Conservation (phyloP, 2,113 vertebrate genomes). For the Onychostoma macrolepis region DNA sequence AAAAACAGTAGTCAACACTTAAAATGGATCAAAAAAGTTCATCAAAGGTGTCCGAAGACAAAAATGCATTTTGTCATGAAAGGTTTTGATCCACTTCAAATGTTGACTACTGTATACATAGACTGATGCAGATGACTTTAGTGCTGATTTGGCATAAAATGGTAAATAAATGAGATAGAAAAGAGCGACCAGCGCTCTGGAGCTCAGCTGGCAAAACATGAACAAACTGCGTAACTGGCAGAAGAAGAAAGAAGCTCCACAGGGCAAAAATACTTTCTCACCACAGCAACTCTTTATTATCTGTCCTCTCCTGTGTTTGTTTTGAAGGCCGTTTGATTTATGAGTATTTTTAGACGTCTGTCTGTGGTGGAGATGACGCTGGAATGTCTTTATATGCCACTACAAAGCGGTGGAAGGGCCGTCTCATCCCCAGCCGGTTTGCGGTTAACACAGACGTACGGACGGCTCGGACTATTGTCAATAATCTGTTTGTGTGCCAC, state of each 20-base stretch:
- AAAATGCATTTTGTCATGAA: too few species aligned
- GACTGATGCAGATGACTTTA: too few species aligned
- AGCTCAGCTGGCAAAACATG: slow-evolving; percentile 67
- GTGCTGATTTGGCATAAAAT: neutral
- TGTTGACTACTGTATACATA: too few species aligned
- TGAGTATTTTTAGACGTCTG: slow-evolving; percentile 72
- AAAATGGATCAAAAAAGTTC: too few species aligned
- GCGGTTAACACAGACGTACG: slow-evolving; percentile 63
- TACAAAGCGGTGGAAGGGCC: slow-evolving; percentile 67
- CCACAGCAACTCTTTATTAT: slow-evolving; percentile 74
- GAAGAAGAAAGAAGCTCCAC: slow-evolving; percentile 68
- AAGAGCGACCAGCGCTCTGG: neutral
- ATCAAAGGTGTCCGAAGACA: too few species aligned
- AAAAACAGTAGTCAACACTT: too few species aligned
- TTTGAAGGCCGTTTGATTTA: slow-evolving; percentile 70
- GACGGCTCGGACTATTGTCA: slow-evolving; percentile 72
- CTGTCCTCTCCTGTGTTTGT: slow-evolving; percentile 69
- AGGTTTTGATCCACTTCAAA: too few species aligned
- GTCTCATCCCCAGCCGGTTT: slow-evolving; percentile 69
- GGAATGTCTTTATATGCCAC: slow-evolving; percentile 77
- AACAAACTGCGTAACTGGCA: slow-evolving; percentile 73
- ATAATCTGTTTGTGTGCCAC: slow-evolving; percentile 71
- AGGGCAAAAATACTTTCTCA: slow-evolving; percentile 65
- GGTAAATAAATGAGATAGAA: neutral
- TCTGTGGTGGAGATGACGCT: slow-evolving; percentile 70